Base-by-base conservation (phyloP, 2,888 invertebrate species). In the Dynastes grantii region DNA sequence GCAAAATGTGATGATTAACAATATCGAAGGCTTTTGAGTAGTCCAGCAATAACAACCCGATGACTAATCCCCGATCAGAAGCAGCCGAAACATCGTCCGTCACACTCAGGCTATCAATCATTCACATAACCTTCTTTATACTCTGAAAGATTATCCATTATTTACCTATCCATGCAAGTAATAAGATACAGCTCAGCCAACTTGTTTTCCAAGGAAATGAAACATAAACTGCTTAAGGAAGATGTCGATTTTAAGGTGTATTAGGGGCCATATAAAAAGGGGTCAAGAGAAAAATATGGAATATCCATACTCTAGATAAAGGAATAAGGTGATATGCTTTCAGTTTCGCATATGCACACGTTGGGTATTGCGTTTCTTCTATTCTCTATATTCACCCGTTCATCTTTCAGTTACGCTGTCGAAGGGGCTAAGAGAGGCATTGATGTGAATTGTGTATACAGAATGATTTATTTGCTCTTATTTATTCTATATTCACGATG, bases 261-360 rank as follows among this genome's bases (percentile, higher is more conserved):
- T 55, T 8, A 22, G 16, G 3, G n/a, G 22, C 16, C 2, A 55
- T 55, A 55, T 55, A 22, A 55, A 22, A 55, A 22, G 22, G 8
- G 2, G 22, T 8, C 8, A 16, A 55, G n/a, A 22, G 22, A 55
- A 22, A 55, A 16, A 22, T 55, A 55, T 55, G n/a, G 55, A 16
- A 55, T 22, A n/a, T 55, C 55, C 22, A 55, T 55, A 55, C 55
- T 55, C 9, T 22, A 16, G 22, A 55, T 55, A 55, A 55, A 1
- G 22, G 16, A 55, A 55, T 55, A 55, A 55, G 22, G 55, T 55
- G 27, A 9, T 55, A 55, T 55, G 22, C 55, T 55, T 55, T 55
- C 22, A 4, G 22, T 22, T 6, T 55, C 22, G 55, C 22, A 55
- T 27, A 55, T 27, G 9, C 22, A 55, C 8, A 16, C 55, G 55